phyloP scores from a whole-genome alignment of 2,797 vertebrate genomes.

The Mormyrus hasselquistii region DNA sequence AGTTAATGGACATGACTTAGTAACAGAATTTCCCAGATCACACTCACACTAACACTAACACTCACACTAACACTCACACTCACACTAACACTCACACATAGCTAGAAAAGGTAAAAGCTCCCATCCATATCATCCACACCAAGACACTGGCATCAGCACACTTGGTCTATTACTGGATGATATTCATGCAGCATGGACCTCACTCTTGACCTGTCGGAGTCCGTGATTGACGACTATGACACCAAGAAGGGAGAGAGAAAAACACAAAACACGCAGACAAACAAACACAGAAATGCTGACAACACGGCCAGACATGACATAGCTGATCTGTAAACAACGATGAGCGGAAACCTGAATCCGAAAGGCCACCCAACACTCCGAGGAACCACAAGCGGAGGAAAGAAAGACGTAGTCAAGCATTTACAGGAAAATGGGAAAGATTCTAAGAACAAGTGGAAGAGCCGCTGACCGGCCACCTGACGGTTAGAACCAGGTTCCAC shows the following conservation, averaged over 20 bases:
- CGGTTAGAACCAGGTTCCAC: neutral
- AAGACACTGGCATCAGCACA: neutral
- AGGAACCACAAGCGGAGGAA: neutral
- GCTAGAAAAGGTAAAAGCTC: neutral
- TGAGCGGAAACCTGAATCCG: neutral
- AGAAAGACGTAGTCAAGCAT: neutral
- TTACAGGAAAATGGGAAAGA: neutral
- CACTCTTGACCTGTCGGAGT: neutral
- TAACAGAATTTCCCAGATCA: neutral
- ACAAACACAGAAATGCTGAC: neutral
- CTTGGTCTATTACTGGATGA: neutral
- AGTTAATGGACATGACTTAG: neutral
- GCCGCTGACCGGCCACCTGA: neutral
- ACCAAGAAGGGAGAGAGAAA: neutral
- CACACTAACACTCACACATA: neutral
- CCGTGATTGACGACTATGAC: neutral
- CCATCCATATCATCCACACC: neutral
- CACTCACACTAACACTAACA: neutral
- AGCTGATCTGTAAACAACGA: neutral
- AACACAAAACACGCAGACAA: neutral
- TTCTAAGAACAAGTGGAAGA: neutral
- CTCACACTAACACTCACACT: neutral
- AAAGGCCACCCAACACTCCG: neutral
- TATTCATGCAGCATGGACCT: neutral
- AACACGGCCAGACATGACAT: neutral